Evolutionary conservation across 2,888 invertebrate genomes (phyloP), one percentile per base, ranked within the genome.

Genomic region (Acleris literana): DNA sequence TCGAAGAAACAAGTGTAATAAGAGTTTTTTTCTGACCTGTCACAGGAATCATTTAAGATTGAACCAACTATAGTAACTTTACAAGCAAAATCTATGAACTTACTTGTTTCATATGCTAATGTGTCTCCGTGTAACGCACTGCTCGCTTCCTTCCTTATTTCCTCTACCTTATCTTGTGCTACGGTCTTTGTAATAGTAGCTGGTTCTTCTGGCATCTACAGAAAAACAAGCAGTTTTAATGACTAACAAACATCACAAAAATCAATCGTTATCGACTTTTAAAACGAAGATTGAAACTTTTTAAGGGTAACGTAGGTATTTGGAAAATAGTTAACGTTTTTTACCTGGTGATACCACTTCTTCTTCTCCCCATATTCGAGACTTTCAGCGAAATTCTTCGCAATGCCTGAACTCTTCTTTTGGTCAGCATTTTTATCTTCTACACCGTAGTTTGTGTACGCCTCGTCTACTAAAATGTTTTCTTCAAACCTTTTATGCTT

Each of bases 271-370:
- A 3, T 18, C 18, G 3, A 39, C 22, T 22, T 9, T 39, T 53
- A 18, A 6, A 11, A 7, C 29, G 5, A 44, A 20, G 53, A 11
- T 39, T 25, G 39, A 2, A 6, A 51, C 13, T 6, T 25, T 5
- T 29, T 17, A 18, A 17, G 13, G 13, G 5, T n/a, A 51, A 7
- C 0, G 0, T 52, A 39, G n/a, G 13, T 59, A 48, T 51, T 44
- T 25, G 46, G 29, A 25, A 29, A 20, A 52, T 56, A 1, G 7
- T 7, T 33, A 17, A 5, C 0, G 39, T 59, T 54, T 70, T 71
- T 78, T 88, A 94, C 94, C 85, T 94, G 94, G 69, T 94, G 92
- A 78, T 94, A 95, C 95, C 95, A 96, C 79, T 95, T 95, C 81
- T 93, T 93, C 70, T 90, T 88, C 56, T 92, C 93, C 51, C 88